Percentiles rank a stretch among this genome's conserved stretches.
Conservation (phyloP, 2,888 invertebrate species). For the Mimachlamys varia region DNA sequence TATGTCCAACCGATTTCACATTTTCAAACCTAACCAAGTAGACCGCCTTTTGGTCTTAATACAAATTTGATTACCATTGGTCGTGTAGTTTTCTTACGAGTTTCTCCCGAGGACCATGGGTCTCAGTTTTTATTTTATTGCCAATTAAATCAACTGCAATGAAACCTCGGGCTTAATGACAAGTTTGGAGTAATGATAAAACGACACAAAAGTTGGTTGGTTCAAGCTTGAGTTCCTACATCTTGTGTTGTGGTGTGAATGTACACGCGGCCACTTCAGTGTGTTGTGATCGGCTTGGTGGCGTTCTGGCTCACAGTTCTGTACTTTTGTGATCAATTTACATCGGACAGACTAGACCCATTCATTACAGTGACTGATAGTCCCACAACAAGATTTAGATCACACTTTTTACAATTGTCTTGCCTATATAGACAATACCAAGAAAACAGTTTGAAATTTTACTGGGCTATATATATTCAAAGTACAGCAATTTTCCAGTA, state of each 20-base stretch:
- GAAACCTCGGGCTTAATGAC: neutral
- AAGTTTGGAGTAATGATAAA: neutral
- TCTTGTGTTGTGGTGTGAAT: neutral
- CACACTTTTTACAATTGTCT: neutral
- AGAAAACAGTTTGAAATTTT: neutral
- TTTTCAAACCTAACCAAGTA: neutral
- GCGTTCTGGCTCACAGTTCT: neutral
- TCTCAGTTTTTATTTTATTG: slow-evolving; percentile 16
- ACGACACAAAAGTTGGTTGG: neutral
- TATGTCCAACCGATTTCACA: slow-evolving; percentile 24
- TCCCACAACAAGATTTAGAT: neutral
- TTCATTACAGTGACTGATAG: slow-evolving; percentile 12
- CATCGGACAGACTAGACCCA: neutral
- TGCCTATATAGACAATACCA: neutral
- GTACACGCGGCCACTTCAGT: neutral
- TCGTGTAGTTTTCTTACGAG: neutral
- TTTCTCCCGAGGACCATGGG: neutral
- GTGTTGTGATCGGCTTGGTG: neutral
- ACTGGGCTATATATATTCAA: neutral
- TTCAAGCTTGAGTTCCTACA: slow-evolving; percentile 6
- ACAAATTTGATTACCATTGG: slow-evolving; percentile 6
- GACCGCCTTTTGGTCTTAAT: neutral
- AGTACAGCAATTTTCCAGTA: neutral
- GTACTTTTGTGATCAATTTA: neutral
- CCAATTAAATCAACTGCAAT: slow-evolving; percentile 26